Evolutionary conservation across 2,113 vertebrate species (phyloP).

Genomic region (Serilophus lunatus): DNA sequence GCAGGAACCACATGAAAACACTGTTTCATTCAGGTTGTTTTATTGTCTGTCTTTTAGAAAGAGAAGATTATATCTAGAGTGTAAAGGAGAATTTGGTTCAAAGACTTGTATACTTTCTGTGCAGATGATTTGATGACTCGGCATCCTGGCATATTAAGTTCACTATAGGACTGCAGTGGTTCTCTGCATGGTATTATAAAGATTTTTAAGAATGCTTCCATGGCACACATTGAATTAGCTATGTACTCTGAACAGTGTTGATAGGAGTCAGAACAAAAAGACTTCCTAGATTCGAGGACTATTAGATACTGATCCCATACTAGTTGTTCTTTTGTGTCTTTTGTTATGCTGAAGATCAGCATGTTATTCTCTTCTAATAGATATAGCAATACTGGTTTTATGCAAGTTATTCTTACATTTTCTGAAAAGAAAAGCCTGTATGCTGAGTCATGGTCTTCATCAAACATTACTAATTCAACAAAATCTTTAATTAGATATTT

Average conservation of each 20-base stretch:
- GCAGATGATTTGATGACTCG: neutral
- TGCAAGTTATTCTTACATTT: neutral
- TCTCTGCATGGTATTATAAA: neutral
- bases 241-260: neutral
- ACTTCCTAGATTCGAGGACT: neutral
- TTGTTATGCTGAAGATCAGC: neutral
- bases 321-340: neutral
- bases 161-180: neutral
- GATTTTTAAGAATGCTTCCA: neutral
- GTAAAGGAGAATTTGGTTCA: neutral
- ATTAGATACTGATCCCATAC: neutral
- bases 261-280: neutral
- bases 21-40: neutral
- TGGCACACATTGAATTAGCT: neutral
- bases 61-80: neutral
- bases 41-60: neutral
- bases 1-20: neutral
- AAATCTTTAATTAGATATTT: constrained; percentile 28
- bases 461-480: neutral
- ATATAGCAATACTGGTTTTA: neutral
- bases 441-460: neutral
- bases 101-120: neutral
- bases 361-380: neutral
- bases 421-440: neutral
- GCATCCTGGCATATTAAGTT: neutral